Base-by-base conservation (phyloP, 2,113 vertebrate species). In the Chloropsis cyanopogon region DNA sequence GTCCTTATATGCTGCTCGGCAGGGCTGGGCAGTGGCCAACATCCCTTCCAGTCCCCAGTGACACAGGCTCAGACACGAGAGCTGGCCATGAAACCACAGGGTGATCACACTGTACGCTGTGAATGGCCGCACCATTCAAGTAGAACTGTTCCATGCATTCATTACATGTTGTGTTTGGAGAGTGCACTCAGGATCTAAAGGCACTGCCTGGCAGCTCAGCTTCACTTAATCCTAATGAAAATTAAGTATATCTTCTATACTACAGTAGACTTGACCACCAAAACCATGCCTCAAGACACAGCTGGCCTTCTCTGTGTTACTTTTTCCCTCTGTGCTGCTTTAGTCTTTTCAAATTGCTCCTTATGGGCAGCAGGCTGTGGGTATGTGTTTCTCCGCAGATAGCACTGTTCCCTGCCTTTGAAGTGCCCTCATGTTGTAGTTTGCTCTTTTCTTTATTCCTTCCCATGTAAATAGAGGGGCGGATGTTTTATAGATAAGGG, bases 151-250 rank as follows among this genome's bases (percentile, higher is more conserved):
- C 31, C 31, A 54, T 19, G 12, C n/a, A 23, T 79, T 86, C 2
- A 1, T 71, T 83, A 21, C 29, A 28, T 35, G 33, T 46, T 59
- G 26, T 10, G 25, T 53, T 87, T 86, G 63, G n/a, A 87, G 66
- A 92, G 23, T 14, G 20, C n/a, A 18, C 49, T 41, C 53, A 39
- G 84, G 68, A 71, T 86, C 84, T 37, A 59, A 85, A 84, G 94
- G 47, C 26, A 63, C 47, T 20, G 56, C 29, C 49, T 93, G 47
- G 46, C 81, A 65, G 44, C 70, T 75, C 33, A 56, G 82, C 80
- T 92, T 91, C 39, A 59, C 78, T 94, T 91, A 79, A 60, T 31
- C 71, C 86, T 94, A 83, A 94, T 61, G 88, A 96, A 92, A 95
- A 81, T 69, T 86, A 90, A 49, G 60, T 83, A 49, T 44, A 81